Percentiles rank a stretch among this genome's conserved stretches.
Conservation (phyloP, 2,888 invertebrate species). For the Yponomeuta cagnagella region DNA sequence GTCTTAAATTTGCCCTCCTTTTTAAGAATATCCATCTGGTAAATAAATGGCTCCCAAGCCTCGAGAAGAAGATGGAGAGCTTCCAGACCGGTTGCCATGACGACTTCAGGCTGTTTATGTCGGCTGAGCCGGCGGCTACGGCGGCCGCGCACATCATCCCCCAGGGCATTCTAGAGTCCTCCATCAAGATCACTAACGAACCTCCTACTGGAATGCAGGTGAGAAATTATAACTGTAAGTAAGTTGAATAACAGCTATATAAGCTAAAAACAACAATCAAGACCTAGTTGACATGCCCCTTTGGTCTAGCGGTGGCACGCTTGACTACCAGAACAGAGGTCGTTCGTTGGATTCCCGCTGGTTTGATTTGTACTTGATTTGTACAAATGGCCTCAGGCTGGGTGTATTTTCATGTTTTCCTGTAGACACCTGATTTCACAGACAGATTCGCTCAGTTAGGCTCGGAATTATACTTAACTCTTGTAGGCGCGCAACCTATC, state of each 20-base stretch:
- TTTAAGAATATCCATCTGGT: conserved; percentile 94
- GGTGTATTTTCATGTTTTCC: too few relatives aligned
- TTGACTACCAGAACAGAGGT: too few relatives aligned
- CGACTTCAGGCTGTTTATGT: conserved; percentile 92
- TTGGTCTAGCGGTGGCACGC: too few relatives aligned
- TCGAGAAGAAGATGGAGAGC: conserved; percentile 94
- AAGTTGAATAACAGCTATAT: background rate
- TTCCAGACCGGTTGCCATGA: conserved; percentile 87
- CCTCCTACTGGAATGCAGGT: conserved; percentile 96
- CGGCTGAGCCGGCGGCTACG: conserved; percentile 94
- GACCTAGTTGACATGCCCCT: too few relatives aligned
- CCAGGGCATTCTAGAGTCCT: conserved; percentile 95
- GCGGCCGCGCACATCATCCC: conserved; percentile 94
- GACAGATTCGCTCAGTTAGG: too few relatives aligned
- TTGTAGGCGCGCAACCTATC: too few relatives aligned
- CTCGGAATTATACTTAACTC: too few relatives aligned
- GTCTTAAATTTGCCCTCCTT: too few relatives aligned
- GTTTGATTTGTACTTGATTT: too few relatives aligned
- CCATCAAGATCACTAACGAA: conserved; percentile 98
- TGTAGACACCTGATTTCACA: too few relatives aligned
- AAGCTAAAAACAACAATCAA: background rate
- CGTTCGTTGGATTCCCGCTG: too few relatives aligned
- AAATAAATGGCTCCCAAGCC: conserved; percentile 91
- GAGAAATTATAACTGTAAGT: background rate
- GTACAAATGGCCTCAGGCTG: too few relatives aligned